Conservation (phyloP, 2,888 invertebrate species). For the Poecilobothrus nobilitatus region DNA sequence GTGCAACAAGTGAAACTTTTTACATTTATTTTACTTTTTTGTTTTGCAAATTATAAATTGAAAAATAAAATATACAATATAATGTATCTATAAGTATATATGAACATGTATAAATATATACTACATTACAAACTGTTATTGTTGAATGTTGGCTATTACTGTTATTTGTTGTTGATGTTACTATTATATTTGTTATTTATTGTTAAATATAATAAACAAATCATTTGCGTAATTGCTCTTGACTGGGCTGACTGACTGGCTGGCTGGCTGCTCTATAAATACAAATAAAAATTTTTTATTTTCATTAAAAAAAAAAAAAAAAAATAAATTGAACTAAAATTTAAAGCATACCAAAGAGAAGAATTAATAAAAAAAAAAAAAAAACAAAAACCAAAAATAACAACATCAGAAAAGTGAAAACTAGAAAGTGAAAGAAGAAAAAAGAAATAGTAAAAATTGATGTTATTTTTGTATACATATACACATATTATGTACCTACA, state of each 20-base stretch:
- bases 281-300: not conserved
- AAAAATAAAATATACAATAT: not conserved
- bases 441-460: not conserved
- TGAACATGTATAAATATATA: no score
- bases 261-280: not conserved
- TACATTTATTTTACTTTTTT: not conserved
- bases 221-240: constrained; percentile 4
- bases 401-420: constrained; percentile 4
- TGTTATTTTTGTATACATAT: no score
- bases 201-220: not conserved
- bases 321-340: not conserved
- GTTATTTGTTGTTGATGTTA: not conserved
- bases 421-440: not conserved
- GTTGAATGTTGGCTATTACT: no score
- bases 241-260: not conserved
- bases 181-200: not conserved
- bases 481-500: no score
- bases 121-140: no score
- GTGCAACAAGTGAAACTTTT: constrained; percentile 4
- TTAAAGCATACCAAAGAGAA: not conserved
- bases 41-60: not conserved
- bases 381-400: not conserved
- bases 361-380: not conserved
- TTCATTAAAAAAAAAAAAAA: not conserved
- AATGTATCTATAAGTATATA: no score